These are phyloP conservation scores for Cyanoramphus novaezelandiae DNA, from an alignment of 2,113 vertebrate species.

Conservation along the genomic window DNA sequence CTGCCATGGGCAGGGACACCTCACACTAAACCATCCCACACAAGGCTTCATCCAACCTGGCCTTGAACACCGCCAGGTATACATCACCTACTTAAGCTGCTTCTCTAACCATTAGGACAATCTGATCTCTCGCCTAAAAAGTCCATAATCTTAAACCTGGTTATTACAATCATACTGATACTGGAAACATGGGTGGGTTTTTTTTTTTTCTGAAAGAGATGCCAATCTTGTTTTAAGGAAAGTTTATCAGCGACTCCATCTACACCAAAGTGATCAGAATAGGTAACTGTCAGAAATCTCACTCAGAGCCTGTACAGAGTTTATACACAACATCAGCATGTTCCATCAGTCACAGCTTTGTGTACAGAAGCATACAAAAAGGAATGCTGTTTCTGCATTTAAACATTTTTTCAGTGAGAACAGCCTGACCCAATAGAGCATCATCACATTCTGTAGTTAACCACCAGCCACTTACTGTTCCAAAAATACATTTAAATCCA, in stretches of 20 bases:
- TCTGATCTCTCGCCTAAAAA: background rate
- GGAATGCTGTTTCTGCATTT: background rate
- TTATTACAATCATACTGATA: background rate
- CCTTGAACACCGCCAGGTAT: background rate
- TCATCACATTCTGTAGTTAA: background rate
- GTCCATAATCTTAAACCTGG: background rate
- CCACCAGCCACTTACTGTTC: background rate
- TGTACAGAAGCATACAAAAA: background rate
- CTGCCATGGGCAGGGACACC: too few relatives aligned
- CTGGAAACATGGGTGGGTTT: accelerated
- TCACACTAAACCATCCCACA: too few relatives aligned
- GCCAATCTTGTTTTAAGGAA: background rate
- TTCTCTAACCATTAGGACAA: background rate
- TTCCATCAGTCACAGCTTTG: background rate
- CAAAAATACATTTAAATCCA: background rate
- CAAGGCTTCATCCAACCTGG: too few relatives aligned
- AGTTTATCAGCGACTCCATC: background rate
- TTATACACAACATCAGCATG: background rate
- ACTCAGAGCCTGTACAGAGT: accelerated
- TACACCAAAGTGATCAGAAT: background rate
- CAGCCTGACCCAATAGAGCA: background rate
- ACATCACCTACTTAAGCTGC: background rate
- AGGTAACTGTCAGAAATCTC: background rate
- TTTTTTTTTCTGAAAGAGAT: background rate
- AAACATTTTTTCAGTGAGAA: background rate